phyloP scores from a whole-genome alignment of 1,140 invertebrate species.

The Magallana angulata region DNA sequence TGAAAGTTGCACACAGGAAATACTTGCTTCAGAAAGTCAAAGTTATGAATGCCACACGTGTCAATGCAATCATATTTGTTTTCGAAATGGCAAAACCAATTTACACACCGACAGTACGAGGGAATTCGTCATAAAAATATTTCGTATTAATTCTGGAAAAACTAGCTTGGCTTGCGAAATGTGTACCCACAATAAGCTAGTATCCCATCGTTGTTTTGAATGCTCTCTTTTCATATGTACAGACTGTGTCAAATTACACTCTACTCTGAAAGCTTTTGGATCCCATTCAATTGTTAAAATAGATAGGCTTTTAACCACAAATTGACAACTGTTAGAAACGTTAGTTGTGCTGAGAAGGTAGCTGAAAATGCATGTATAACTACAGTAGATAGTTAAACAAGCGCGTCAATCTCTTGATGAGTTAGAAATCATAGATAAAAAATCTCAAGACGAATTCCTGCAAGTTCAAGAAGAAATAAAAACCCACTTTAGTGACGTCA shows the following conservation, averaged over 20 bases:
- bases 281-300: not conserved
- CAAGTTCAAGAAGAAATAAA: not conserved
- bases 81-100: not conserved
- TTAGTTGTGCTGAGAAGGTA: not conserved
- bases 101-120: not conserved
- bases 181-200: not conserved
- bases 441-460: not conserved
- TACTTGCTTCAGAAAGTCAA: not conserved
- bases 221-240: not conserved
- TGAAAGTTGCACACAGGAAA: not conserved
- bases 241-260: not conserved
- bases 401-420: not conserved
- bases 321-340: not conserved
- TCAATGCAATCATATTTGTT: not conserved
- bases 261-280: not conserved
- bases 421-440: not conserved
- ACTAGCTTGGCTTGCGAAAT: not conserved
- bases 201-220: not conserved
- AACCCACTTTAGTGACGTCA: not conserved
- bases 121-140: not conserved
- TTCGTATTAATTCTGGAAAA: not conserved
- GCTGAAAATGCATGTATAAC: not conserved
- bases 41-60: not conserved
- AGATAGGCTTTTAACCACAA: not conserved
- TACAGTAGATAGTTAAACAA: not conserved